phyloP scores from a whole-genome alignment of 2,797 vertebrate genomes.

The Hippopotamyrus pictus region DNA sequence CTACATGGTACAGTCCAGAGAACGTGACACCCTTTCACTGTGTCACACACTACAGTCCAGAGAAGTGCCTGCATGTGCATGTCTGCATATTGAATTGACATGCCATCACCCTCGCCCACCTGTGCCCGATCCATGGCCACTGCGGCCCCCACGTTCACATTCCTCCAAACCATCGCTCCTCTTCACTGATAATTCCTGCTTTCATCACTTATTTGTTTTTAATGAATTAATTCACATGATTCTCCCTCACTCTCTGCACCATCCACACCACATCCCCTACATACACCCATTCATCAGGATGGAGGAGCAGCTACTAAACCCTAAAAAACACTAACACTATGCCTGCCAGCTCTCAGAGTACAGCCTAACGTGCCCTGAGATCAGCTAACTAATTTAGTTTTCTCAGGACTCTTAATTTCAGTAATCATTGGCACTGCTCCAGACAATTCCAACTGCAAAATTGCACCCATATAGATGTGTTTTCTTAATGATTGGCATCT shows the following conservation, averaged over 20 bases:
- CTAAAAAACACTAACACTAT: constrained; percentile 30
- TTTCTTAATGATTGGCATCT: constrained; percentile 26
- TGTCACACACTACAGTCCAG: not conserved
- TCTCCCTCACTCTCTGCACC: not conserved
- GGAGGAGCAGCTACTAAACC: constrained; percentile 26
- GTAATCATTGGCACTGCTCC: constrained; percentile 26
- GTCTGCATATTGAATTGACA: not conserved
- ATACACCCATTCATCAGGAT: constrained; percentile 18
- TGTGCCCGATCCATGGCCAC: not conserved
- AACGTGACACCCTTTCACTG: not conserved
- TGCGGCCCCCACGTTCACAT: not conserved
- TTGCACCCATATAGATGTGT: constrained; percentile 18
- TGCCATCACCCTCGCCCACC: not conserved
- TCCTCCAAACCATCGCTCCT: not conserved
- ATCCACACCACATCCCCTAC: not conserved
- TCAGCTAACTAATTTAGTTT: constrained; percentile 23
- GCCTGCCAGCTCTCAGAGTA: not conserved
- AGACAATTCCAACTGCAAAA: constrained; percentile 22
- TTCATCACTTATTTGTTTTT: not conserved
- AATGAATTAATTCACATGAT: not conserved
- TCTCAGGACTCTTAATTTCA: constrained; percentile 41
- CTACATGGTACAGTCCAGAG: not conserved
- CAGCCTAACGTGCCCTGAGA: not conserved
- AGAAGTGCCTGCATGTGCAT: not conserved
- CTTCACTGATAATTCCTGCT: not conserved